Evolutionary conservation across 2,888 invertebrate genomes (phyloP).

Genomic region (Fragum fragum): DNA sequence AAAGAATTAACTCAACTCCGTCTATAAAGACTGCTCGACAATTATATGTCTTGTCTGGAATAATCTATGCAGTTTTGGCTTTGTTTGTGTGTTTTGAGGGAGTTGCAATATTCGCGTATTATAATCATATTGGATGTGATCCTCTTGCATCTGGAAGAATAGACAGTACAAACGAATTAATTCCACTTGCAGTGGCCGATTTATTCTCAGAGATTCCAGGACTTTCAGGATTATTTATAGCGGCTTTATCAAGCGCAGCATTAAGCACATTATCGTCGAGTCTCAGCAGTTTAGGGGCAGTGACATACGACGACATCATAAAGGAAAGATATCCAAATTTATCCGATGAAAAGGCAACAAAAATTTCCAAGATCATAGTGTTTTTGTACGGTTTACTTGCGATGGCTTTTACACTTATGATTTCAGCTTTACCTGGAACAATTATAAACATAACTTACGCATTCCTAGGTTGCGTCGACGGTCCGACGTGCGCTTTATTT

Average conservation of each 20-base stretch:
- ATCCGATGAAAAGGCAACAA: neutral
- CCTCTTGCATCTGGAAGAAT: slow-evolving; percentile 34
- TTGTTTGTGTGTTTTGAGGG: slow-evolving; percentile 35
- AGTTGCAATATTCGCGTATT: slow-evolving; percentile 48
- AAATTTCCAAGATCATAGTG: neutral
- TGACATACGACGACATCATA: slow-evolving; percentile 58
- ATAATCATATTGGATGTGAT: slow-evolving; percentile 41
- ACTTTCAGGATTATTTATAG: slow-evolving; percentile 52
- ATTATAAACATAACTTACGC: neutral
- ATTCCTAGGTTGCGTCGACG: neutral
- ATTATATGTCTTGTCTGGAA: slow-evolving; percentile 18
- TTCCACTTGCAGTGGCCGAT: slow-evolving; percentile 42
- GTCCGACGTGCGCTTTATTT: slow-evolving; percentile 7
- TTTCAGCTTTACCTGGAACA: neutral
- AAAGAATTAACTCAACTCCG: slow-evolving; percentile 26
- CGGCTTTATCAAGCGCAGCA: slow-evolving; percentile 49
- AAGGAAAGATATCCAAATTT: slow-evolving; percentile 19
- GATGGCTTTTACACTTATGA: neutral
- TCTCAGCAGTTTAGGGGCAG: slow-evolving; percentile 49
- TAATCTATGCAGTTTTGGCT: slow-evolving; percentile 5
- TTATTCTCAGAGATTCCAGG: slow-evolving; percentile 46
- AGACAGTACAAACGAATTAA: slow-evolving; percentile 39
- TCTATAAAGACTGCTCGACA: neutral
- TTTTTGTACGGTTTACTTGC: slow-evolving; percentile 1
- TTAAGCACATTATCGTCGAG: slow-evolving; percentile 54